Evolutionary conservation across 92 coral and sea anemone genomes (phyloP), one percentile per base, ranked within the genome.

Genomic region (Porites evermanni): DNA sequence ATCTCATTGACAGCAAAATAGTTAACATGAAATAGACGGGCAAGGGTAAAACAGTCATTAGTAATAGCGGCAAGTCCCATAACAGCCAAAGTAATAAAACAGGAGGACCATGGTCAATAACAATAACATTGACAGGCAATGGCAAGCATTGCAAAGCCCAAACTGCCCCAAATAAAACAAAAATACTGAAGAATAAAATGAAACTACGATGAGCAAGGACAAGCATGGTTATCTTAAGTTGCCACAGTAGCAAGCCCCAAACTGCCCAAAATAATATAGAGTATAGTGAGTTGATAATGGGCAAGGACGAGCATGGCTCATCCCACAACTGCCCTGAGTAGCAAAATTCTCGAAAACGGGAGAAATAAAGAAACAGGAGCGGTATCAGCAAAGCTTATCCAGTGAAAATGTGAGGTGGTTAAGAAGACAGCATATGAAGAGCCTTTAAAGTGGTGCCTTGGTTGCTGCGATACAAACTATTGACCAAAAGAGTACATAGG

Each of bases 401-500:
- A 67, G 72, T 19, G 72, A 67, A 20, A 29, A 67, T 67, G 72
- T 21, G 7, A 54, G 58, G 66, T 6, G 66, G 66, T 54, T 21
- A 56, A 54, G 53, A 58, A 23, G 53, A 77, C 24, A 77, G 47
- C 64, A 38, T 2, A 2, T 26, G 29, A 26, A 26, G 29, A 26
- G 29, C 29, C 29, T 26, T 26, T 26, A 26, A 26, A 68, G 54
- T 12, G 63, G 54, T 14, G 81, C 70, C 81, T 77, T 23, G 29
- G 29, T 26, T 1, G 29, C 29, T 26, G 29, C 29, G 29, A 26
- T 26, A 26, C 29, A 14, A 76, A 76, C 23, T 60, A 77, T 13
- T 58, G 70, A 60, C 70, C 81, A 61, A 32, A 60, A 29, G 70
- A 61, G 81, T 77, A 60, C 70, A 77, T 70, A 77, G 63, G 81